These are phyloP conservation scores for Micromys minutus DNA, from an alignment of 2,113 vertebrate species.

Conservation along the genomic window DNA sequence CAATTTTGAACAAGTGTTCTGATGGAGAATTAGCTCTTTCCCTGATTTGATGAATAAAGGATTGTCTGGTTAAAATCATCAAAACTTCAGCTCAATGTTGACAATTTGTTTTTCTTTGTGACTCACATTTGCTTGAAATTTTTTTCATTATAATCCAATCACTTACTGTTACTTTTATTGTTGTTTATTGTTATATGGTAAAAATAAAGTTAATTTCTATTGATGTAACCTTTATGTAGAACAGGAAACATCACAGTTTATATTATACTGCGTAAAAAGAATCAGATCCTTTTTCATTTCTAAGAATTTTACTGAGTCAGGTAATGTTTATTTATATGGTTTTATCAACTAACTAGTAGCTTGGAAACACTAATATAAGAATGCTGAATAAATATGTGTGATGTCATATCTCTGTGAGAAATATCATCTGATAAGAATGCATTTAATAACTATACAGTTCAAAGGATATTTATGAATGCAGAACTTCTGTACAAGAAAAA, in stretches of 20 bases:
- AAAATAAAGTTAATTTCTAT: neutral
- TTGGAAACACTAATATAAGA: neutral
- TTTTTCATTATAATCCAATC: neutral
- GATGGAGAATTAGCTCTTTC: neutral
- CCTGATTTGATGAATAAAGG: neutral
- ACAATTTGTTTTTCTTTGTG: neutral
- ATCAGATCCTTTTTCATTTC: neutral
- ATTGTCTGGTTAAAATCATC: neutral
- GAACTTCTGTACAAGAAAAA: slow-evolving; percentile 33
- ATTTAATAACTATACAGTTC: slow-evolving; percentile 50
- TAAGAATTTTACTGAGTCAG: neutral
- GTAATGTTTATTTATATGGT: neutral
- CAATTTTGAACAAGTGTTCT: neutral
- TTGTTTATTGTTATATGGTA: neutral
- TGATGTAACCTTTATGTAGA: neutral
- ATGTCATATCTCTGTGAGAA: neutral
- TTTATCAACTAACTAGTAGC: neutral
- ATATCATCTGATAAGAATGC: slow-evolving; percentile 41
- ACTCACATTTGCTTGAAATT: neutral
- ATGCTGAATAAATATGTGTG: slow-evolving; percentile 19
- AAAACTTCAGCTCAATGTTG: neutral
- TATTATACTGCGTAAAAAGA: neutral
- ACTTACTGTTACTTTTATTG: neutral
- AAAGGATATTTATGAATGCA: slow-evolving; percentile 55
- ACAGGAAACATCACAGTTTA: neutral